phyloP scores from a whole-genome alignment of 2,888 invertebrate genomes.

The Leptodirus hochenwartii region DNA sequence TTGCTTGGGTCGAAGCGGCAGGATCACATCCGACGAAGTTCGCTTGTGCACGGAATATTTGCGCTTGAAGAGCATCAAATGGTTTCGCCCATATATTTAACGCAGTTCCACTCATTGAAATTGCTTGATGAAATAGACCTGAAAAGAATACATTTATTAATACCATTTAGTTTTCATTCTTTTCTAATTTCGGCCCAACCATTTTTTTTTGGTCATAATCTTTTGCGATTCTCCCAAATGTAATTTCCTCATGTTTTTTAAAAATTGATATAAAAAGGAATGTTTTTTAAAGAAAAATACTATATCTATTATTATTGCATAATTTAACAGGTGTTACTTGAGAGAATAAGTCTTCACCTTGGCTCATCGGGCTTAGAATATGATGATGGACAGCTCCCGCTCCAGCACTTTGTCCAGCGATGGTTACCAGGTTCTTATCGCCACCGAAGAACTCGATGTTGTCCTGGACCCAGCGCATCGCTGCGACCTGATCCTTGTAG shows the following conservation, averaged over 20 bases:
- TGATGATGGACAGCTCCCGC: slow-evolving; percentile 29
- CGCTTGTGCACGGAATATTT: slow-evolving; percentile 25
- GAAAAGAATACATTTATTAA: slow-evolving; percentile 8
- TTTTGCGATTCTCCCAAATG: no score
- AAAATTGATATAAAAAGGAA: no score
- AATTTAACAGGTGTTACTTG: no score
- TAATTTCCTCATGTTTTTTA: no score
- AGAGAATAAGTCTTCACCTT: no score
- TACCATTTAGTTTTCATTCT: no score
- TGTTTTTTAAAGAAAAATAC: no score
- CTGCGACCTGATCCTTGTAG: slow-evolving; percentile 31
- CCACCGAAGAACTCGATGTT: slow-evolving; percentile 29
- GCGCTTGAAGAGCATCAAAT: slow-evolving; percentile 13
- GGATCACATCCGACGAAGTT: slow-evolving; percentile 25
- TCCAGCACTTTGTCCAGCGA: slow-evolving; percentile 33
- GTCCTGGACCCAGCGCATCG: slow-evolving; percentile 28
- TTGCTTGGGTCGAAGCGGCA: slow-evolving; percentile 17
- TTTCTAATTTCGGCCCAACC: no score
- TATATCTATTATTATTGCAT: no score
- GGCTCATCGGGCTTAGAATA: slow-evolving; percentile 27
- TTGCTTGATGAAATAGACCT: slow-evolving; percentile 28
- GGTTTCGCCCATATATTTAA: slow-evolving; percentile 25
- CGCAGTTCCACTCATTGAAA: slow-evolving; percentile 31
- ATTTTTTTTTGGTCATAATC: no score
- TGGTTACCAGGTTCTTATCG: slow-evolving; percentile 25